Evolutionary conservation across 1,140 invertebrate genomes (phyloP).

Genomic region (Goniozus legneri): DNA sequence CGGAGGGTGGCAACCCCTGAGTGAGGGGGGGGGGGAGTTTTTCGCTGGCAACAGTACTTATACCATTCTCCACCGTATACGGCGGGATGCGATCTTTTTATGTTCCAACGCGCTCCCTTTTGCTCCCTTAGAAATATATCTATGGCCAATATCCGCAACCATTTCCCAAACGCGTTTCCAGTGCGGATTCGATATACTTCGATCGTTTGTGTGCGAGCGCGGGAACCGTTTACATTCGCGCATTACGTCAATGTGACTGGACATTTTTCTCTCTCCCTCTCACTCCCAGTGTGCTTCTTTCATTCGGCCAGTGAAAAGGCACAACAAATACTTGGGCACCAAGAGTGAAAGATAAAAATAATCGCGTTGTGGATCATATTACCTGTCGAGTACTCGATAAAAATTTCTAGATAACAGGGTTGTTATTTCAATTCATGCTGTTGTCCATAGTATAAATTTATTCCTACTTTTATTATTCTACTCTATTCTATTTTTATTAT

Average conservation of each 20-base stretch:
- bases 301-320: too few relatives aligned
- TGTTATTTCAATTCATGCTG: too few relatives aligned
- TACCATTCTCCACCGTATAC: constrained; percentile 35
- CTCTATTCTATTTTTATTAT: too few relatives aligned
- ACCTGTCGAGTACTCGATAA: too few relatives aligned
- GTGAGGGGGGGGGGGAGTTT: constrained; percentile 10
- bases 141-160: constrained; percentile 45
- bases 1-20: constrained; percentile 32
- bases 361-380: too few relatives aligned
- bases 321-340: too few relatives aligned
- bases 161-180: constrained; percentile 41
- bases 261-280: background rate
- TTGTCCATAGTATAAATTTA: too few relatives aligned
- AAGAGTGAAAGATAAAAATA: too few relatives aligned
- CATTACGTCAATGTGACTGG: background rate
- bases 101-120: constrained; percentile 48
- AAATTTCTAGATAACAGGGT: too few relatives aligned
- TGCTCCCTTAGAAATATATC: constrained; percentile 37
- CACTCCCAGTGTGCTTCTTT: background rate
- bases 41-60: too few relatives aligned
- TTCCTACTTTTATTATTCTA: too few relatives aligned
- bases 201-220: constrained; percentile 31
- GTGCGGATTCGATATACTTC: constrained; percentile 37
- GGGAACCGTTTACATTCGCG: too few relatives aligned
- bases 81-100: constrained; percentile 52